These are phyloP conservation scores for Lepidonotus clava DNA, from an alignment of 2,888 invertebrate species.

Conservation along the genomic window DNA sequence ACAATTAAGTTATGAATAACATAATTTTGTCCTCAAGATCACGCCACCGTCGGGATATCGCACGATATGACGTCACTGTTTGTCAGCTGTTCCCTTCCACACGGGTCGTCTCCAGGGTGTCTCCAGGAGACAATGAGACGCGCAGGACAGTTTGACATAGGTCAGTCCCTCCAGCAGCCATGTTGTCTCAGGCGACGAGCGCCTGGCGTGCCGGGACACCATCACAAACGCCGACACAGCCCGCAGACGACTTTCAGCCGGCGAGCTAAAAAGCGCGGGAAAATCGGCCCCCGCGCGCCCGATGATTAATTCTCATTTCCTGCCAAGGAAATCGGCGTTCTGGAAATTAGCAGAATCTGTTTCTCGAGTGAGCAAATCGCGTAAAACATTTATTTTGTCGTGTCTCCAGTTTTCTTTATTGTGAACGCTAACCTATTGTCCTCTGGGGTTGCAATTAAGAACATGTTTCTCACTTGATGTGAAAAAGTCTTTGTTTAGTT, in stretches of 20 bases:
- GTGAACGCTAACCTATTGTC: not conserved
- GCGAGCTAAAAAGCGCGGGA: not conserved
- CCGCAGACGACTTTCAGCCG: not conserved
- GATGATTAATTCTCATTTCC: constrained; percentile 28
- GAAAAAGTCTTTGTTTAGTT: too few species aligned
- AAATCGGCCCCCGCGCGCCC: not conserved
- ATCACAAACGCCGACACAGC: not conserved
- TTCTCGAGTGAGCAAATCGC: not conserved
- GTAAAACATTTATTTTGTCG: constrained; percentile 18
- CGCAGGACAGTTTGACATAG: constrained; percentile 27
- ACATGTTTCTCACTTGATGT: too few species aligned
- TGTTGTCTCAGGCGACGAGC: not conserved
- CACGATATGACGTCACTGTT: not conserved
- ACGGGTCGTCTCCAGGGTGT: not conserved
- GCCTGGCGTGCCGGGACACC: not conserved
- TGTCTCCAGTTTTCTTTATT: not conserved
- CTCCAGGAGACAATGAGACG: constrained; percentile 30
- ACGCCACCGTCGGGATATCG: too few species aligned
- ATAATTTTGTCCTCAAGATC: too few species aligned
- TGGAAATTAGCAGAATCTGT: constrained; percentile 12
- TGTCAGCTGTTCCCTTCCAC: constrained; percentile 8
- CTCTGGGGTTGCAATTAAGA: not conserved
- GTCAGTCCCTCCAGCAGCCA: not conserved
- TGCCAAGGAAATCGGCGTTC: not conserved
- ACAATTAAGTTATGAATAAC: too few species aligned